Evolutionary conservation across 2,888 invertebrate species (phyloP), one percentile per base, ranked within the genome.

Genomic region (Escarpia spicata): DNA sequence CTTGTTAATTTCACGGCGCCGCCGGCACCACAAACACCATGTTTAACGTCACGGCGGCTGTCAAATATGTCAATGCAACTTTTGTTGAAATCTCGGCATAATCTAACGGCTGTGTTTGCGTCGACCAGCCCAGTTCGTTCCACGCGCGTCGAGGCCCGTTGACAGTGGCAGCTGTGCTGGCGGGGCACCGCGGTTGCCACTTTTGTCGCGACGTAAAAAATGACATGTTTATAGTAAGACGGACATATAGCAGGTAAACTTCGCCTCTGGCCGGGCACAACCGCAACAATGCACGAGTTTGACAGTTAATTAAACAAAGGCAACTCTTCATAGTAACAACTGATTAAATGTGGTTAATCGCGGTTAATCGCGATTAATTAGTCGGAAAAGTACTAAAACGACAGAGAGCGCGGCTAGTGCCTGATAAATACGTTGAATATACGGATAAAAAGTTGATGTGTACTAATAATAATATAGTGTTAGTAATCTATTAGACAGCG

Each of bases 201-300:
- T 60, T 60, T 60, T 60, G 19, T 75, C 75, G n/a, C 26, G 26
- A 26, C n/a, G 75, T 75, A 4, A 75, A 75, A 75, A 75, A 75
- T 75, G n/a, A 75, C 75, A 75, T 75, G 75, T 75, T 75, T 75
- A 75, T 26, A 75, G 75, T 75, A 75, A 75, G 75, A 75, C 75
- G 26, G 75, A 75, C 75, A 75, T 2, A 75, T 75, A 19, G 75
- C 75, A 75, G 75, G n/a, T 75, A 75, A 75, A 19, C 75, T 75
- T 19, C 26, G 75, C n/a, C n/a, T 75, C 75, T 75, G 75, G 75
- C 75, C 6, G 75, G 6, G 75, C 19, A 75, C n/a, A n/a, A 75
- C 75, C 4, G 75, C 26, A 60, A 60, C 26, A 60, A 19, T 75
- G 75, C 75, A 75, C 37, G 37, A 19, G 75, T 26, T 75, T 75